A percentile compares a stretch with the other conserved stretches of the same genome.
These are phyloP conservation scores for Regulus satrapa DNA, from an alignment of 2,113 vertebrate species.

Conservation along the genomic window DNA sequence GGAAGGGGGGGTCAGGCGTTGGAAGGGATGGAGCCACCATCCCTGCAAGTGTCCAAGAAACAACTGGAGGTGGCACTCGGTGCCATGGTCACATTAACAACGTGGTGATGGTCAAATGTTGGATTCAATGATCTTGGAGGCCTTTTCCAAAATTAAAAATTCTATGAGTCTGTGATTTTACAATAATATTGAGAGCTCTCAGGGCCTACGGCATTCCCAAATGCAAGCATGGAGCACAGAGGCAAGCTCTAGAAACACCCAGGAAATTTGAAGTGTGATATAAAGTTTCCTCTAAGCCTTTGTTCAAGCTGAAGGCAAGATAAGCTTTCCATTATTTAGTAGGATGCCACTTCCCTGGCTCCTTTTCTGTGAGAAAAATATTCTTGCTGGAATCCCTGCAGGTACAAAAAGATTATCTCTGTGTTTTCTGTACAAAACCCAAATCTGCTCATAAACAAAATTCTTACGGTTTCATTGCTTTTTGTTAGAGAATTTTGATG, in stretches of 20 bases:
- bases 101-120: accelerated
- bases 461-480: not conserved
- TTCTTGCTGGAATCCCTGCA: slow-evolving; percentile 15
- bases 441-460: not conserved
- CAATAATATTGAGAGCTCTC: not conserved
- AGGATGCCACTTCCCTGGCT: slow-evolving; percentile 35
- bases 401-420: not conserved
- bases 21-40: not conserved
- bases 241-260: not conserved
- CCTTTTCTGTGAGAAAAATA: not conserved
- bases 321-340: slow-evolving; percentile 55
- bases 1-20: not conserved
- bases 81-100: not conserved
- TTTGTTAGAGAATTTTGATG: not conserved
- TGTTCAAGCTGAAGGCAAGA: slow-evolving; percentile 42
- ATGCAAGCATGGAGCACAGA: not conserved
- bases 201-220: not conserved
- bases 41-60: not conserved
- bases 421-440: not conserved
- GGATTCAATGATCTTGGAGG: not conserved
- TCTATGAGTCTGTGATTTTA: not conserved
- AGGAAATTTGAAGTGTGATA: slow-evolving; percentile 26
- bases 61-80: not conserved
- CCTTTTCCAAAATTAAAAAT: not conserved
- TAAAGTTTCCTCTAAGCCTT: slow-evolving; percentile 38